Conservation (phyloP, 2,888 invertebrate genomes). For the Drosophila incognita region DNA sequence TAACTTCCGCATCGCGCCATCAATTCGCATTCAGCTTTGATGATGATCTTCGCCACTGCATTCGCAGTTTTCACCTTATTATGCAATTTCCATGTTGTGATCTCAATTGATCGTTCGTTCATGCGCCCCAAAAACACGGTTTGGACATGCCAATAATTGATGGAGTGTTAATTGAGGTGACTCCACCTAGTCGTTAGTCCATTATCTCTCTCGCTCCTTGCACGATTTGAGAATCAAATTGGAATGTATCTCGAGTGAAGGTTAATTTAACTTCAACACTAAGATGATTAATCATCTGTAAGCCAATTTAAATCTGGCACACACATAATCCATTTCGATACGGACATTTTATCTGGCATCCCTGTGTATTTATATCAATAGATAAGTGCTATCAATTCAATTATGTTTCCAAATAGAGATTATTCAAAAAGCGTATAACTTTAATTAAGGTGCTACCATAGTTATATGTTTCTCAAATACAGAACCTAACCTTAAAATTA, state of each 20-base stretch:
- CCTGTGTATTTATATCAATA: not conserved
- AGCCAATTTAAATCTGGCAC: not conserved
- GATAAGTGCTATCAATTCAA: not conserved
- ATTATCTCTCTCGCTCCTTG: slow-evolving; percentile 14
- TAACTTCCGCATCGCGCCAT: slow-evolving; percentile 75
- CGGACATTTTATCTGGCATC: not conserved
- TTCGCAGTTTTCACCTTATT: slow-evolving; percentile 56
- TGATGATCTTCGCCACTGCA: slow-evolving; percentile 54
- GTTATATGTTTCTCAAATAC: not conserved
- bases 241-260: not conserved
- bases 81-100: slow-evolving; percentile 56
- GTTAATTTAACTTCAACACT: not conserved
- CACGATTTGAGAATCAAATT: not conserved
- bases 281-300: not conserved
- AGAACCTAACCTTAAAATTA: not conserved
- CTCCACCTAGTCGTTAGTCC: slow-evolving; percentile 7
- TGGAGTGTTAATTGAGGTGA: not conserved
- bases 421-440: not conserved
- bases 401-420: not conserved
- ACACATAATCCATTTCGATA: not conserved
- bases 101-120: slow-evolving; percentile 36
- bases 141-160: slow-evolving; percentile 1
- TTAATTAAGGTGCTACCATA: not conserved
- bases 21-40: slow-evolving; percentile 54
- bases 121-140: not conserved